Percentiles rank a stretch among this genome's conserved stretches.
These are phyloP conservation scores for Sus scrofa DNA, from an alignment of 2,113 vertebrate genomes.

Conservation along the genomic window DNA sequence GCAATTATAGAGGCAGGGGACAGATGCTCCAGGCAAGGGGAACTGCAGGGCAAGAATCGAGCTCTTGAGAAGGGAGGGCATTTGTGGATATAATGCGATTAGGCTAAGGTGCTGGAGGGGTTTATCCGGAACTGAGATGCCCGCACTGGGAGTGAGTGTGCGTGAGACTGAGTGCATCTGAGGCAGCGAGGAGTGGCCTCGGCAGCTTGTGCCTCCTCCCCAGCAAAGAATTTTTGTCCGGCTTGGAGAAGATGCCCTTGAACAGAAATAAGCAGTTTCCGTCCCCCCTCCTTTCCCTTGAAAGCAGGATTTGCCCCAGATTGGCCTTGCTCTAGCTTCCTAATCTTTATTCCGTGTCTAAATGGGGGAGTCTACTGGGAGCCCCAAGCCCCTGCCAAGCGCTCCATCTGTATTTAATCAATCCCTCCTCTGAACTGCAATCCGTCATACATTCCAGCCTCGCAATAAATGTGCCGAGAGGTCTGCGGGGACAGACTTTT, in stretches of 20 bases:
- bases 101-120: neutral
- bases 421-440: conserved; percentile 60
- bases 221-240: neutral
- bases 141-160: too few relatives aligned
- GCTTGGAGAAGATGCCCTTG: neutral
- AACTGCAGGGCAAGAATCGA: neutral
- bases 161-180: accelerated
- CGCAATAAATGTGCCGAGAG: neutral
- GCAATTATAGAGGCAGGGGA: neutral
- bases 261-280: neutral
- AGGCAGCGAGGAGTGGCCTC: neutral
- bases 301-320: conserved; percentile 33
- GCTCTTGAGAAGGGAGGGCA: neutral
- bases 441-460: conserved; percentile 46
- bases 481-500: neutral
- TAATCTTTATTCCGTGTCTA: conserved; percentile 64
- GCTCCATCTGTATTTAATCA: conserved; percentile 60
- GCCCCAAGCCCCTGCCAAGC: conserved; percentile 61
- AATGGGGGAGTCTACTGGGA: conserved; percentile 64
- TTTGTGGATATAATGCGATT: too few relatives aligned
- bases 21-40: neutral
- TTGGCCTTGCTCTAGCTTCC: conserved; percentile 12
- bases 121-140: neutral
- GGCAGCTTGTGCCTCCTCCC: neutral
- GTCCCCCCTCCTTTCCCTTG: conserved; percentile 33